A percentile compares a stretch with the other conserved stretches of the same genome.
Conservation (phyloP, 2,113 vertebrate species). For the Takifugu bimaculatus region DNA sequence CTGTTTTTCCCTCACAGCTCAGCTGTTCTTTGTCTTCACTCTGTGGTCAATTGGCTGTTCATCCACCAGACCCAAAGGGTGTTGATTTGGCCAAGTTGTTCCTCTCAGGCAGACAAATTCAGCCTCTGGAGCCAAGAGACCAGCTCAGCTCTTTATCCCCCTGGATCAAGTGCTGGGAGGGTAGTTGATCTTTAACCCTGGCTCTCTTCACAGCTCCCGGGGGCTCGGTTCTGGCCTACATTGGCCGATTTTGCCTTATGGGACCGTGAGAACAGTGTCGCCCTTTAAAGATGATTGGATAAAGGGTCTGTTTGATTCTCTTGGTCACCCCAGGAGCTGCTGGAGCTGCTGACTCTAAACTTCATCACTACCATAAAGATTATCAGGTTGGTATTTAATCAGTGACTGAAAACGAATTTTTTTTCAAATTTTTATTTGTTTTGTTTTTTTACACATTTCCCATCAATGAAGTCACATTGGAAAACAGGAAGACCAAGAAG, state of each 20-base stretch:
- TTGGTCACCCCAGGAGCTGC: conserved; percentile 5
- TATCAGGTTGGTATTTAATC: too few species aligned
- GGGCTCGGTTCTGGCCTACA: conserved; percentile 14
- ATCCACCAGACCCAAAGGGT: conserved; percentile 12
- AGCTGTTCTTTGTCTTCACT: conserved; percentile 26
- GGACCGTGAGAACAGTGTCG: conserved; percentile 18
- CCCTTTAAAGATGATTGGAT: conserved; percentile 20
- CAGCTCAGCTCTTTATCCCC: conserved; percentile 21
- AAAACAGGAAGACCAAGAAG: too few species aligned
- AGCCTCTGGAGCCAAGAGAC: conserved; percentile 14
- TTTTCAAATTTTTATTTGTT: too few species aligned
- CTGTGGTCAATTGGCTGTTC: conserved; percentile 33
- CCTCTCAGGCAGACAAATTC: conserved; percentile 14
- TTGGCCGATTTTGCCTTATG: conserved; percentile 24
- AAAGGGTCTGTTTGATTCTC: conserved; percentile 22
- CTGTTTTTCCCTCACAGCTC: conserved; percentile 7
- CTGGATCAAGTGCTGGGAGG: conserved; percentile 32
- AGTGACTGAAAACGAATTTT: too few species aligned
- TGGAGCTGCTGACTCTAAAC: not conserved
- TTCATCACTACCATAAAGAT: too few species aligned
- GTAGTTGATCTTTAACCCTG: conserved; percentile 34
- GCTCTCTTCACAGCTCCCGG: conserved; percentile 5
- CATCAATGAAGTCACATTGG: too few species aligned
- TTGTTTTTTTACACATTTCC: too few species aligned
- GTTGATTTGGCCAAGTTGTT: conserved; percentile 29